Evolutionary conservation across 2,888 invertebrate genomes (phyloP), one percentile per base, ranked within the genome.

Genomic region (Tenthredo distinguenda): DNA sequence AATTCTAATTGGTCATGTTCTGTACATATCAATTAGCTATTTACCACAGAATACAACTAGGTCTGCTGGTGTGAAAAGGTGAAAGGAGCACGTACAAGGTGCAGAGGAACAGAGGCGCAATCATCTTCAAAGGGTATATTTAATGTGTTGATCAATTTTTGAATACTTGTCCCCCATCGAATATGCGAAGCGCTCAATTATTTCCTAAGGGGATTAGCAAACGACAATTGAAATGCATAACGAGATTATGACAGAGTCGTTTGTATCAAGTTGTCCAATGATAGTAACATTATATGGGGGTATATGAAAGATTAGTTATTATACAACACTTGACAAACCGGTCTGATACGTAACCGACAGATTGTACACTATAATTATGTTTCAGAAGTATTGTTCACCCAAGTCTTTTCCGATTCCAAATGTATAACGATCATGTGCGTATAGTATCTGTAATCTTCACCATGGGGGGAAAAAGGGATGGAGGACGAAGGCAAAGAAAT

Each of bases 301-400:
- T 37, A 71, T 71, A 37, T 71, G 7, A 71, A 31, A 71, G 34
- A 7, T 71, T 37, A 71, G 18, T 4, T 37, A 71, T 68, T 68
- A 68, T 68, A 71, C 71, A 34, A 34, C 71, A 71, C 18, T 71
- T 26, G 26, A 62, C 26, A 62, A 62, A 62, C 62, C 62, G 62
- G 62, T 62, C 12, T 6, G n/a, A 37, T 71, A 71, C 37, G 71
- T 37, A 71, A 71, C 71, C 37, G 31, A 18, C 31, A n/a, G 62
- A 62, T 62, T 18, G 34, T 34, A n/a, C 9, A 21, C 62, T 21
- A 62, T 26, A 62, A 26, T 68, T 68, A 62, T 34, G 2, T 68
- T 12, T 68, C 3, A 68, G 3, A 68, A 68, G 68, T 62, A 26
- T 62, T n/a, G n/a, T 55, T 55, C 2, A 26, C 26, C 26, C 26